phyloP scores from a whole-genome alignment of 2,113 vertebrate species.

The Antechinus flavipes region DNA sequence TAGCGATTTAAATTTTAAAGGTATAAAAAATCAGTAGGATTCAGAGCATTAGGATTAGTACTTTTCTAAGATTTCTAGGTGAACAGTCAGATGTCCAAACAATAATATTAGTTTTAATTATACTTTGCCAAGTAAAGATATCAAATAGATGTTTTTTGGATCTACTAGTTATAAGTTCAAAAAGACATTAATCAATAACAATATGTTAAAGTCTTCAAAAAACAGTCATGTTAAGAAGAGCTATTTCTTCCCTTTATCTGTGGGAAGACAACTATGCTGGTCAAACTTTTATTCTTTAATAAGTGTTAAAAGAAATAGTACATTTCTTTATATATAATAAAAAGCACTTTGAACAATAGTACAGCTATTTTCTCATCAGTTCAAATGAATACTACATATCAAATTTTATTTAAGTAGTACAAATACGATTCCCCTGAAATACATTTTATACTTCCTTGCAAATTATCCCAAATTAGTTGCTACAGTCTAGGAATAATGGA shows the following conservation, averaged over 20 bases:
- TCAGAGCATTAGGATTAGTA: not conserved
- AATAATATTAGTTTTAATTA: not conserved
- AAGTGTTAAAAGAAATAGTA: not conserved
- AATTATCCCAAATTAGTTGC: conserved; percentile 77
- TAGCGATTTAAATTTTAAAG: not conserved
- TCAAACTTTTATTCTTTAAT: conserved; percentile 31
- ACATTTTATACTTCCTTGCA: conserved; percentile 72
- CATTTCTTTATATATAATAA: conserved; percentile 46
- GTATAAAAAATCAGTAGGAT: not conserved
- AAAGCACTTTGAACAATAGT: conserved; percentile 60
- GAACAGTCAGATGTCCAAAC: not conserved
- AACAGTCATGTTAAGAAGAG: not conserved
- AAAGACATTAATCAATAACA: not conserved
- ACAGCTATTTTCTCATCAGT: conserved; percentile 68
- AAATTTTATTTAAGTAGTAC: conserved; percentile 71
- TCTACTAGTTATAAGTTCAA: not conserved
- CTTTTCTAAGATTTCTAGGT: too few relatives aligned
- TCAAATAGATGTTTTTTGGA: not conserved
- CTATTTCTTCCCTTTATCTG: not conserved
- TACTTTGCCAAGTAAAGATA: not conserved
- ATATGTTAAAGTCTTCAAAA: not conserved
- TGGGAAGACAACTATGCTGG: conserved; percentile 31
- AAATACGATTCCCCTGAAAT: conserved; percentile 73
- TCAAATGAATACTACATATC: conserved; percentile 67
- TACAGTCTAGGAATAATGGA: conserved; percentile 69